Evolutionary conservation across 1,140 invertebrate genomes (phyloP).

Genomic region (Cyclina sinensis): DNA sequence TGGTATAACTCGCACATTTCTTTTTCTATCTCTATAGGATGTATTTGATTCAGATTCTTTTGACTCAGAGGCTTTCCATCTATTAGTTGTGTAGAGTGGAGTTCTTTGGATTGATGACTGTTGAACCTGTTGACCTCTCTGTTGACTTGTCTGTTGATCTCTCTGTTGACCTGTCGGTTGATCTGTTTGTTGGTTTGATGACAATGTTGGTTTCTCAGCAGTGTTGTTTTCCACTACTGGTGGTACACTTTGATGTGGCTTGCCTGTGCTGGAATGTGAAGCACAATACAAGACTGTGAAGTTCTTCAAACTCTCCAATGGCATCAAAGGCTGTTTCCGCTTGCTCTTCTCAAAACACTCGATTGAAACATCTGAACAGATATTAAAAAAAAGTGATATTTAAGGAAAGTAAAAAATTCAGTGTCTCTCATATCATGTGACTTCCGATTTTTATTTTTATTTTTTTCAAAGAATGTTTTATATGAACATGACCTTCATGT

Average conservation of each 20-base stretch:
- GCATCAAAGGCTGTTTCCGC: constrained; percentile 77
- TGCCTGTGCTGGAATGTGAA: constrained; percentile 64
- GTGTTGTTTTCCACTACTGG: constrained; percentile 71
- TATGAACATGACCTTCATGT: no score
- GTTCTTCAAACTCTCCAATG: constrained; percentile 76
- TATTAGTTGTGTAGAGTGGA: not conserved
- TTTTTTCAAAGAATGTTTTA: no score
- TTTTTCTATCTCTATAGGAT: no score
- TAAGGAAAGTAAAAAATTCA: no score
- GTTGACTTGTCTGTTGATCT: no score
- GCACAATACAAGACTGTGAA: constrained; percentile 82
- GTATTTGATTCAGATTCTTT: no score
- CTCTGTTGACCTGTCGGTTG: no score
- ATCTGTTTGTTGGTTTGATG: no score
- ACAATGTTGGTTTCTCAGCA: constrained; percentile 37
- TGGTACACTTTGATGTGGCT: constrained; percentile 76
- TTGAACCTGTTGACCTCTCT: not conserved
- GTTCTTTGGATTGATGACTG: not conserved
- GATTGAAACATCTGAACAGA: constrained; percentile 78
- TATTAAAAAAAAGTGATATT: no score
- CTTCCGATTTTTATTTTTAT: no score
- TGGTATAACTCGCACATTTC: no score
- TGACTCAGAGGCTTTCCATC: not conserved
- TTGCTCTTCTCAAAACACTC: constrained; percentile 84
- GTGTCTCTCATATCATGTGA: no score